phyloP scores from a whole-genome alignment of 2,888 invertebrate species.

The Leuctra nigra region DNA sequence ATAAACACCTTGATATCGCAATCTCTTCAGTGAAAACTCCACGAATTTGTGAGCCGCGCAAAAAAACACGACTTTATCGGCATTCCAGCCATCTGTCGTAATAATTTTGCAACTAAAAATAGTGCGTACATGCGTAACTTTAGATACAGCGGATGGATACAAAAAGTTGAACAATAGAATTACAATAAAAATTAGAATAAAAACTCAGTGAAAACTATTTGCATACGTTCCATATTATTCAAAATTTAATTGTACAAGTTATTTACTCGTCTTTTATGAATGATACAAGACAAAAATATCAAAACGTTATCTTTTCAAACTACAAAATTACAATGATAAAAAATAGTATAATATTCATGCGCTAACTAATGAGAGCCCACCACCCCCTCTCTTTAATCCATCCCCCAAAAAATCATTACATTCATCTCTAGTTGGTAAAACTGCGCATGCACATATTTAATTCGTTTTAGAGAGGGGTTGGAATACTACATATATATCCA shows the following conservation, averaged over 20 bases:
- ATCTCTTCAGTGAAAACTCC: no score
- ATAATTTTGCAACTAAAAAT: slow-evolving; percentile 58
- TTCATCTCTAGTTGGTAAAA: slow-evolving; percentile 50
- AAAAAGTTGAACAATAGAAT: slow-evolving; percentile 37
- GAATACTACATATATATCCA: no score
- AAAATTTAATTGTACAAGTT: background rate
- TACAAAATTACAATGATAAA: slow-evolving; percentile 24
- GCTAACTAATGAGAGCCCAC: slow-evolving; percentile 40
- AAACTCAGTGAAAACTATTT: slow-evolving; percentile 45
- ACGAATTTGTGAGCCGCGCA: no score
- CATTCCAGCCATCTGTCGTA: slow-evolving; percentile 58
- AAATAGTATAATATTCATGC: slow-evolving; percentile 57
- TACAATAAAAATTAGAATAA: slow-evolving; percentile 45
- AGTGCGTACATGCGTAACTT: slow-evolving; percentile 56
- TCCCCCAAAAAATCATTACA: slow-evolving; percentile 82
- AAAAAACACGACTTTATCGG: slow-evolving; percentile 39
- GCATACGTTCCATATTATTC: slow-evolving; percentile 44
- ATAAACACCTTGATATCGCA: no score
- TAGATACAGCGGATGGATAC: slow-evolving; percentile 36
- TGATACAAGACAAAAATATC: background rate
- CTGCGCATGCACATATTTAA: slow-evolving; percentile 30
- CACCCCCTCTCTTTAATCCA: slow-evolving; percentile 28
- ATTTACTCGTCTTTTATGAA: background rate
- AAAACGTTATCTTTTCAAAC: background rate
- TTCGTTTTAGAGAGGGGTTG: slow-evolving; percentile 26